Base-by-base conservation (phyloP, 92 coral and sea anemone genomes). In the Meandrina meandrites region DNA sequence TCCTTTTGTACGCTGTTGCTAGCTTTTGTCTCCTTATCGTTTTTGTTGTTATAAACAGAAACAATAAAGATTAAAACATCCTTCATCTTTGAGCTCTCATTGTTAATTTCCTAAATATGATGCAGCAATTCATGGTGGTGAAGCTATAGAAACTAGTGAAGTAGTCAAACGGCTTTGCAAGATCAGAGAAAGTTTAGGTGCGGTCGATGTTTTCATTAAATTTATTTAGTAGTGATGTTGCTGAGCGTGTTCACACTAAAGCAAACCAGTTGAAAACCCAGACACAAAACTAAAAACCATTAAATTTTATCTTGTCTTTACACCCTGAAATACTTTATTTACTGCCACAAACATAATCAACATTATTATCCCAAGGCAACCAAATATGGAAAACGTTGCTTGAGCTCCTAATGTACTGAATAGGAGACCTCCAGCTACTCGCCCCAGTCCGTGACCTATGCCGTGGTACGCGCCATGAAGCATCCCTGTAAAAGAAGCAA, bases 371-470 rank as follows among this genome's bases (percentile, higher is more conserved):
- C 92, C 89, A 64, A 87, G 54, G 62, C 64, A 48, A 15, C 88
- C 95, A 80, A 92, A 87, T 64, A 92, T 62, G 36, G 86, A 81
- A 75, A 92, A 92, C 45, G 93, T 92, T 16, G 79, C 84, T 68
- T 86, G 82, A 28, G 93, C 71, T 28, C 95, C 95, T 27, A 90
- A 75, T 24, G 47, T 57, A 86, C 89, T 88, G 54, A 92, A 85
- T 13, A 92, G 88, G 35, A 86, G 83, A 16, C 95, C 95, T 37
- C 95, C 95, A 58, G 90, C 79, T 27, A 92, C 92, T 67, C 90
- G 86, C 14, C 95, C 95, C 73, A 91, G 90, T 51, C 93, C 95
- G 75, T 92, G 95, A 48, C 95, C 95, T 69, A 92, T 76, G 2
- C 95, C 95, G 74, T 91, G 91, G 67, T 92, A 91, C 36, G 73